Conservation (phyloP, 2,113 vertebrate species). For the Gymnorhina tibicen region DNA sequence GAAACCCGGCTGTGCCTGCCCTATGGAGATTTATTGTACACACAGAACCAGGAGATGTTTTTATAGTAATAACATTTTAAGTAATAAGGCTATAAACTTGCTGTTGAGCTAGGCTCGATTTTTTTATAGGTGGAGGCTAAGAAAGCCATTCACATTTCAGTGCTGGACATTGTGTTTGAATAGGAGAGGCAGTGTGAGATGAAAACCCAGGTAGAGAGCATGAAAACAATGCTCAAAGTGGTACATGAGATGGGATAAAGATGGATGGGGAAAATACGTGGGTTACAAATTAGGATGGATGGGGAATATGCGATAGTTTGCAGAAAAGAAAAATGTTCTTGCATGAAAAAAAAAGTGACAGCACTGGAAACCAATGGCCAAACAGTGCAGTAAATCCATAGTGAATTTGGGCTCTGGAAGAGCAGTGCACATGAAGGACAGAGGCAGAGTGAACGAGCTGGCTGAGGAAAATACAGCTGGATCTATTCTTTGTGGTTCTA, state of each 20-base stretch:
- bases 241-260: neutral
- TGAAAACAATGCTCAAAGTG: neutral
- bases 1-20: rapidly evolving
- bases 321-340: neutral
- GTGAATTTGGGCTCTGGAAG: neutral
- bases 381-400: neutral
- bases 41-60: neutral
- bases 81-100: neutral
- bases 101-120: neutral
- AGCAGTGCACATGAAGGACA: neutral
- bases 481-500: neutral
- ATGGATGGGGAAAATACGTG: neutral
- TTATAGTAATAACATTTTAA: neutral
- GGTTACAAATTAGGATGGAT: neutral
- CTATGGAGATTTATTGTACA: neutral
- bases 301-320: neutral
- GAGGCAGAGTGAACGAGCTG: neutral
- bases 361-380: neutral
- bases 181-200: neutral
- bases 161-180: neutral
- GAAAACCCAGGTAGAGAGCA: neutral
- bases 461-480: neutral
- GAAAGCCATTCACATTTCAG: neutral
- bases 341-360: neutral
- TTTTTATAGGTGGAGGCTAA: neutral